phyloP scores from a whole-genome alignment of 2,888 invertebrate genomes.

The Andrena bicolor region DNA sequence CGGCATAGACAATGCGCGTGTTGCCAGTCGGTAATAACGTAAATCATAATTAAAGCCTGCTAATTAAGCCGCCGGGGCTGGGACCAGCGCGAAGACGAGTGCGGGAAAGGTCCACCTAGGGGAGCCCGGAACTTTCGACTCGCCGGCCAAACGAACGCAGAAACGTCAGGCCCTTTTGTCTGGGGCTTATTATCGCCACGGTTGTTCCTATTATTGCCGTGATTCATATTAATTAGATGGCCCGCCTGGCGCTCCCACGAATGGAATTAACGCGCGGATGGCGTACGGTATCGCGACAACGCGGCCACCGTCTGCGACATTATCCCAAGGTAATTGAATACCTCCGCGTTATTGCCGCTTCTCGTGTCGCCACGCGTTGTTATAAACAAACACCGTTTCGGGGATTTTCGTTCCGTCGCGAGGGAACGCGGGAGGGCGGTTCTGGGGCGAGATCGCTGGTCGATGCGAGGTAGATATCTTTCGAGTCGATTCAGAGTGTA shows the following conservation, averaged over 20 bases:
- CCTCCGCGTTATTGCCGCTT: slow-evolving; percentile 22
- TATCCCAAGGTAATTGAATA: slow-evolving; percentile 44
- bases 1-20: slow-evolving; percentile 45
- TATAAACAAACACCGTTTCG: slow-evolving; percentile 34
- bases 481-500: no score
- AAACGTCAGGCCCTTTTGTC: background rate
- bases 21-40: slow-evolving; percentile 67
- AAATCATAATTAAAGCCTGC: slow-evolving; percentile 68
- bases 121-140: background rate
- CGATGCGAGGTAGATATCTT: no score
- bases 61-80: slow-evolving; percentile 49
- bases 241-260: slow-evolving; percentile 1
- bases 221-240: slow-evolving; percentile 30
- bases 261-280: slow-evolving; percentile 13
- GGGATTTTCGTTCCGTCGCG: slow-evolving; percentile 22
- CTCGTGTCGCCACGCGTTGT: slow-evolving; percentile 9
- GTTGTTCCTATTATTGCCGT: background rate
- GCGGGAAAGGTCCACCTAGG: background rate
- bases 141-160: background rate
- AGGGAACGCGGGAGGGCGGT: background rate
- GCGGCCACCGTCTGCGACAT: slow-evolving; percentile 12
- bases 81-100: slow-evolving; percentile 11
- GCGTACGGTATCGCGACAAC: background rate
- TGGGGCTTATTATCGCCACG: background rate
- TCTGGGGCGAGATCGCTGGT: no score